A percentile compares a stretch with the other conserved stretches of the same genome.
Evolutionary conservation across 2,888 invertebrate genomes (phyloP).

Genomic region (Tachina grossa): DNA sequence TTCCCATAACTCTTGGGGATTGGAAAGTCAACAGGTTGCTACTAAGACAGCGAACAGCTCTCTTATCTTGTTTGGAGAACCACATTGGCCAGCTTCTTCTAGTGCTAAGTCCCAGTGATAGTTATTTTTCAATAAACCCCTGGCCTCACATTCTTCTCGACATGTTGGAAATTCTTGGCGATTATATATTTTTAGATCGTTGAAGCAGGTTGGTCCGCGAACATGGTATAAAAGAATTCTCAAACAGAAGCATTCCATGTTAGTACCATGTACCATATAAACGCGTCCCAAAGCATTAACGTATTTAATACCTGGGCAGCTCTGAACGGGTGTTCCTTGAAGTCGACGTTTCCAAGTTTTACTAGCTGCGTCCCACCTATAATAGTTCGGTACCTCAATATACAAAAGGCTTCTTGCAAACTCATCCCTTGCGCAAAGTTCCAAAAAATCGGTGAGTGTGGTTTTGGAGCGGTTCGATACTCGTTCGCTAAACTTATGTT

Average conservation of each 20-base stretch:
- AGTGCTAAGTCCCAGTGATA: neutral
- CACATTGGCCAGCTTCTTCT: neutral
- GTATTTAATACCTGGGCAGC: too few relatives aligned
- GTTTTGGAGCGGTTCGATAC: too few relatives aligned
- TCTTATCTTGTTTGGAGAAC: neutral
- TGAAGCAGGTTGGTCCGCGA: neutral
- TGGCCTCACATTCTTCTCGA: neutral
- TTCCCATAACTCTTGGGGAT: neutral
- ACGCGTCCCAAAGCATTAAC: too few relatives aligned
- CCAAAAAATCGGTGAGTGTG: too few relatives aligned
- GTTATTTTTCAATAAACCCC: neutral
- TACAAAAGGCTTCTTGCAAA: too few relatives aligned
- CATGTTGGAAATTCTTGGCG: neutral
- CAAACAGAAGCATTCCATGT: neutral
- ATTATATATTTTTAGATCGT: neutral
- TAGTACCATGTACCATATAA: too few relatives aligned
- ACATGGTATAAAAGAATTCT: neutral
- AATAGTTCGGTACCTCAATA: too few relatives aligned
- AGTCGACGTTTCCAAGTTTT: too few relatives aligned
- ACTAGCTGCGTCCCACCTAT: too few relatives aligned
- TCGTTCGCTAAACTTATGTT: too few relatives aligned
- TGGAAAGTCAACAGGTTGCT: neutral
- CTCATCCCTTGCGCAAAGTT: too few relatives aligned
- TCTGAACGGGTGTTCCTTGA: too few relatives aligned
- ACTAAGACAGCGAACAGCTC: neutral